A percentile compares a stretch with the other conserved stretches of the same genome.
Evolutionary conservation across 1,140 invertebrate species (phyloP).

Genomic region (Scaptomyza graminum): DNA sequence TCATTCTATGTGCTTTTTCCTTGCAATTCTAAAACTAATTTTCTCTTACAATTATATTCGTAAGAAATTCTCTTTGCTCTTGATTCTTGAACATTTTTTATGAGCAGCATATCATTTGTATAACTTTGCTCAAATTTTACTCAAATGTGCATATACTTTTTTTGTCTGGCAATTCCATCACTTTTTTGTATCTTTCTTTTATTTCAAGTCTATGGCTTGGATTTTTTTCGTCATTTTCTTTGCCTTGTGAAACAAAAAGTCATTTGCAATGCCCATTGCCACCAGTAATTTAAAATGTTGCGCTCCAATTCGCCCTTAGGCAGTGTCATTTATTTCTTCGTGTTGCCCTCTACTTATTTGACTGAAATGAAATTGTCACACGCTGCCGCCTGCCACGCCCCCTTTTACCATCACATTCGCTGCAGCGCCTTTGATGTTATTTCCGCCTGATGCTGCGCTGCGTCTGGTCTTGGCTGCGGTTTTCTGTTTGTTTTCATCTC

Average conservation of each 20-base stretch:
- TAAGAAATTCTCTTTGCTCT: conserved; percentile 1
- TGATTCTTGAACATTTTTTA: neutral
- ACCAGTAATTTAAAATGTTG: conserved; percentile 51
- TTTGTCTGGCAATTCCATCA: neutral
- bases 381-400: conserved; percentile 37
- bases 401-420: conserved; percentile 21
- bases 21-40: neutral
- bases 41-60: neutral
- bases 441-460: conserved; percentile 19
- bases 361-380: conserved; percentile 44
- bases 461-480: conserved; percentile 21
- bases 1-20: neutral
- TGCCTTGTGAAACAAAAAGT: conserved; percentile 29
- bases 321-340: conserved; percentile 19
- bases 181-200: neutral
- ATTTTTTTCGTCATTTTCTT: neutral
- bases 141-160: no score
- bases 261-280: conserved; percentile 37
- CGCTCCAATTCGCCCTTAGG: conserved; percentile 48
- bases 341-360: conserved; percentile 3
- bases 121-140: neutral
- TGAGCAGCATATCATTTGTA: neutral
- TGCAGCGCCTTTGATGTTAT: conserved; percentile 48
- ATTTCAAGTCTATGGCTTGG: neutral
- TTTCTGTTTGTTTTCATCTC: conserved; percentile 22